Percentiles rank a stretch among this genome's conserved stretches.
phyloP scores from a whole-genome alignment of 2,888 invertebrate species.

The Abrostola tripartita region DNA sequence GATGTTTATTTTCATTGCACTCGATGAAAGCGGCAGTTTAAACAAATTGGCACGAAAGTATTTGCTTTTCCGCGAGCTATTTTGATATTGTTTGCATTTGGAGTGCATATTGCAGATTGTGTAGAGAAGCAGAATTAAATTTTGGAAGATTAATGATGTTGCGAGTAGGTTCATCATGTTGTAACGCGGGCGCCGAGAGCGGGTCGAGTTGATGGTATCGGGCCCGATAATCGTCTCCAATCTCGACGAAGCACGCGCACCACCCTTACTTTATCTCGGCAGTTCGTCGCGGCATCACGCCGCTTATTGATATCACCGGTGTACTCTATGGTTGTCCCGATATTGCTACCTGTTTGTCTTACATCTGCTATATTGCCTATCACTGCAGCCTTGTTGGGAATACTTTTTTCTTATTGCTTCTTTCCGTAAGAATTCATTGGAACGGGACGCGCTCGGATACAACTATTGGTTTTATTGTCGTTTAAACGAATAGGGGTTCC shows the following conservation, averaged over 20 bases:
- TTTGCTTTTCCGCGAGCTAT: constrained; percentile 60
- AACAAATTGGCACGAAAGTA: constrained; percentile 65
- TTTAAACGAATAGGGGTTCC: constrained; percentile 59
- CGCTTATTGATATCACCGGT: constrained; percentile 75
- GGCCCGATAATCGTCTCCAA: constrained; percentile 72
- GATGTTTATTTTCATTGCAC: constrained; percentile 77
- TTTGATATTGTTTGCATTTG: constrained; percentile 48
- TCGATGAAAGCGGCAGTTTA: constrained; percentile 67
- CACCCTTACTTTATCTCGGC: constrained; percentile 63
- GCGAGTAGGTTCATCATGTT: constrained; percentile 40
- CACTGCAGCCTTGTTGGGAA: constrained; percentile 65
- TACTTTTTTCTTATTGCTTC: constrained; percentile 72
- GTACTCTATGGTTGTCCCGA: constrained; percentile 69
- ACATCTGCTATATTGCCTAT: constrained; percentile 73
- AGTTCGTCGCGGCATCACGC: constrained; percentile 63
- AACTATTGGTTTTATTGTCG: constrained; percentile 72
- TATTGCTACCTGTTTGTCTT: constrained; percentile 82
- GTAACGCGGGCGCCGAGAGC: constrained; percentile 22
- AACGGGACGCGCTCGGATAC: constrained; percentile 64
- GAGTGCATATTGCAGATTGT: constrained; percentile 33
- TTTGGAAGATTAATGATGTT: constrained; percentile 51
- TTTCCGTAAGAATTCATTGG: constrained; percentile 69
- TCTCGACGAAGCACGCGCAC: constrained; percentile 71
- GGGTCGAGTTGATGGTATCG: constrained; percentile 58
- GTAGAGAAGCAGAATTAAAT: constrained; percentile 40